Conservation (phyloP, 1,140 invertebrate species). For the Phortica variegata region DNA sequence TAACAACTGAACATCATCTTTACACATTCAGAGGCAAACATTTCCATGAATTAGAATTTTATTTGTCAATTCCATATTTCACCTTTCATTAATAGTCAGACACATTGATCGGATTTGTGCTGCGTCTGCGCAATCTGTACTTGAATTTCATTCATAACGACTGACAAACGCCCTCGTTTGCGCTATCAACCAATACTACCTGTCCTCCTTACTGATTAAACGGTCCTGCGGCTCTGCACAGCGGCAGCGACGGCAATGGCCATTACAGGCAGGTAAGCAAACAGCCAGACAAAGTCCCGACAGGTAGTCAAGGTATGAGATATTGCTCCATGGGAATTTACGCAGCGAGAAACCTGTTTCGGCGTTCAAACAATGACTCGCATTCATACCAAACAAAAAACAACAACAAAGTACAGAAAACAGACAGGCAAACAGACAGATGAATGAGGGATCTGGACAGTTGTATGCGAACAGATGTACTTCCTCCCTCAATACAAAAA, state of each 20-base stretch:
- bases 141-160: constrained; percentile 36
- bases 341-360: constrained; percentile 42
- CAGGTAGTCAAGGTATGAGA: constrained; percentile 40
- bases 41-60: constrained; percentile 1
- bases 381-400: constrained; percentile 13
- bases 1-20: no score
- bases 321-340: constrained; percentile 40
- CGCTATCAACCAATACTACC: constrained; percentile 14
- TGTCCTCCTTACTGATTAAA: no score
- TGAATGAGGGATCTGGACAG: constrained; percentile 19
- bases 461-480: constrained; percentile 28
- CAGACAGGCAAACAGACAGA: constrained; percentile 7
- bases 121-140: constrained; percentile 33
- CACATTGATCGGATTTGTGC: background rate
- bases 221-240: no score
- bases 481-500: constrained; percentile 25
- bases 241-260: constrained; percentile 2
- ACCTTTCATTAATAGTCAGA: constrained; percentile 22
- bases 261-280: constrained; percentile 36
- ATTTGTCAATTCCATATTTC: constrained; percentile 6
- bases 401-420: constrained; percentile 17
- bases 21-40: constrained; percentile 20
- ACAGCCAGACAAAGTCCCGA: constrained; percentile 23
- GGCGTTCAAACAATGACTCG: constrained; percentile 19
- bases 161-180: constrained; percentile 14